Percentiles rank a stretch among this genome's conserved stretches.
phyloP scores from a whole-genome alignment of 2,888 invertebrate species.

The Antitype chi region DNA sequence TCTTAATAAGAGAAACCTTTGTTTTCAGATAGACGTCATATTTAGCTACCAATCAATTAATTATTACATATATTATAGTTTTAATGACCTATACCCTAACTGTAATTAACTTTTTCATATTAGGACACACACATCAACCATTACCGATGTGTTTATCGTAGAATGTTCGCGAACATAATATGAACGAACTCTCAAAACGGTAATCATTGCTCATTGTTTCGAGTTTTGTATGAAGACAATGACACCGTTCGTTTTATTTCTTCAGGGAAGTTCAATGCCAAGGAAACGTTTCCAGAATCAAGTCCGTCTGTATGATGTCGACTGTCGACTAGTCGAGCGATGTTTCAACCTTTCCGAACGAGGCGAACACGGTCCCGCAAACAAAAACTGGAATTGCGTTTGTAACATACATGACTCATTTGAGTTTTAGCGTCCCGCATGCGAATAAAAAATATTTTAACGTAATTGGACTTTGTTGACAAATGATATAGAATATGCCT shows the following conservation, averaged over 20 bases:
- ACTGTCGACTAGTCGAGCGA: conserved; percentile 42
- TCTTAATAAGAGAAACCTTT: background rate
- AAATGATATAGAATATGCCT: conserved; percentile 1
- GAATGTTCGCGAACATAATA: conserved; percentile 41
- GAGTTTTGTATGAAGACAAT: conserved; percentile 68
- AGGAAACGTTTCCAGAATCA: conserved; percentile 62
- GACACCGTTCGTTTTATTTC: conserved; percentile 69
- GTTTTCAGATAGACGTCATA: background rate
- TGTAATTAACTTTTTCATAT: conserved; percentile 6
- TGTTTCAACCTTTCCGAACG: conserved; percentile 37
- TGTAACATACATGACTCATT: conserved; percentile 57
- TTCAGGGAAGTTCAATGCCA: conserved; percentile 62
- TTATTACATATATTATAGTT: conserved; percentile 1
- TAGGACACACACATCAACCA: conserved; percentile 17
- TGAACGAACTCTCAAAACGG: conserved; percentile 66
- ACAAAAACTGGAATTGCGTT: conserved; percentile 51
- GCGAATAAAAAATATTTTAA: conserved; percentile 24
- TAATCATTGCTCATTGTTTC: conserved; percentile 73
- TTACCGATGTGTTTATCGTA: conserved; percentile 11
- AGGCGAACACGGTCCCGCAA: conserved; percentile 30
- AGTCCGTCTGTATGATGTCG: conserved; percentile 32
- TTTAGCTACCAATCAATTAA: background rate
- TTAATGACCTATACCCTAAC: conserved; percentile 5
- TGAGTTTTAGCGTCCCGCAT: conserved; percentile 43
- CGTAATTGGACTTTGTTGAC: conserved; percentile 17